phyloP scores from a whole-genome alignment of 2,797 vertebrate species.

The Linurgus olivaceus region DNA sequence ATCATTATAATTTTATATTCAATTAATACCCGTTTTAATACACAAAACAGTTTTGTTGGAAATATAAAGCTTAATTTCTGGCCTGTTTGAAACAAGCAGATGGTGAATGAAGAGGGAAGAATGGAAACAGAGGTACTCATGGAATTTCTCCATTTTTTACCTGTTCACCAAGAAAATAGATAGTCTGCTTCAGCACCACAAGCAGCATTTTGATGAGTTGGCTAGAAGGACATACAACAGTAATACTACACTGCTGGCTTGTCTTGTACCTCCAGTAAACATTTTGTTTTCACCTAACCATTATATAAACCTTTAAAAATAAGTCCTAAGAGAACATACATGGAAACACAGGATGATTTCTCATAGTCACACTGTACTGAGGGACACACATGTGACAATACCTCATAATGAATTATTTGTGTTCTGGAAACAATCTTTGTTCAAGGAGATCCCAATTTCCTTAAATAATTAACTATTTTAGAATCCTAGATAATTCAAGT shows the following conservation, averaged over 20 bases:
- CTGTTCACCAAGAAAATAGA: background rate
- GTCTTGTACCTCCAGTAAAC: background rate
- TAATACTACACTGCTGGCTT: background rate
- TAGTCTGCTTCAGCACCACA: background rate
- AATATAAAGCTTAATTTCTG: constrained; percentile 23
- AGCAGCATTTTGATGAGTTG: background rate
- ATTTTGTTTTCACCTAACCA: background rate
- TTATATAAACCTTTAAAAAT: background rate
- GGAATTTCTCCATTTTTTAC: background rate
- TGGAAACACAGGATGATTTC: background rate
- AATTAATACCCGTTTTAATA: constrained; percentile 51
- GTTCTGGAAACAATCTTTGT: background rate
- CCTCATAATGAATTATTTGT: background rate
- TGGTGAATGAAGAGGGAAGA: background rate
- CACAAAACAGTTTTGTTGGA: constrained; percentile 32
- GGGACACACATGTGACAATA: background rate
- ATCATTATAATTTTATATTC: constrained; percentile 35
- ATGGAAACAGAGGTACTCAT: background rate
- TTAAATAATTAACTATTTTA: background rate
- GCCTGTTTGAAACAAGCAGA: constrained; percentile 26
- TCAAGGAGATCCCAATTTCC: background rate
- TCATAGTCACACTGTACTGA: background rate
- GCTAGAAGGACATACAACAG: background rate
- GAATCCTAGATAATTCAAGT: background rate
- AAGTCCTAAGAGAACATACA: background rate